Conservation (phyloP, 2,113 vertebrate species). For the Neodontobutis hainanensis region DNA sequence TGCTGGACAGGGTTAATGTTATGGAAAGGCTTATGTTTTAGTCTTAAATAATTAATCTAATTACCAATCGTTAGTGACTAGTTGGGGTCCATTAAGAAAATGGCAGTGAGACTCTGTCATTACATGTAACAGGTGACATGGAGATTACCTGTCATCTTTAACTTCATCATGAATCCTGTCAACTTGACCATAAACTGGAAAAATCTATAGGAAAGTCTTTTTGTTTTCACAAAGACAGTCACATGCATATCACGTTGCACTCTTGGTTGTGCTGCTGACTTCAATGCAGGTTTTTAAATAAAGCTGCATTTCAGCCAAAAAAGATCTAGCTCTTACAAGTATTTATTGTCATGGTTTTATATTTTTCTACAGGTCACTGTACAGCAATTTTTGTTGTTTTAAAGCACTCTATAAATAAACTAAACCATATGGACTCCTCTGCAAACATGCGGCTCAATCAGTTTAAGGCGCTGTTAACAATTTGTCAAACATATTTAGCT, state of each 20-base stretch:
- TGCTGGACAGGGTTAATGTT: background rate
- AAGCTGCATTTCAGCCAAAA: background rate
- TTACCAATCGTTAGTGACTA: slow-evolving; percentile 4
- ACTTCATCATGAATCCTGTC: fast-evolving
- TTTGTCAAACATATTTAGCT: too few species aligned
- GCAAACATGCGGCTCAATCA: too few species aligned
- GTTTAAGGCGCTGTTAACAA: too few species aligned
- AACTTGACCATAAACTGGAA: background rate
- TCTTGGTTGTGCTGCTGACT: slow-evolving; percentile 1
- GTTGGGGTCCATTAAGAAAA: background rate
- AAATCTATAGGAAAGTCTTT: background rate
- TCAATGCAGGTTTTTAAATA: background rate
- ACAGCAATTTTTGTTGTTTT: too few species aligned
- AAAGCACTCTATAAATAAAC: too few species aligned
- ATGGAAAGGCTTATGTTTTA: background rate
- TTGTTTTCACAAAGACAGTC: background rate
- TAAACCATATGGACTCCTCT: too few species aligned
- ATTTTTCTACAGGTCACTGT: background rate
- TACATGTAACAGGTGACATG: background rate
- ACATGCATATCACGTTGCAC: slow-evolving; percentile 19
- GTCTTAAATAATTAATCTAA: slow-evolving; percentile 5
- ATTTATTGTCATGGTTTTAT: background rate
- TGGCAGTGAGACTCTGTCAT: background rate
- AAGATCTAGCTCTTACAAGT: background rate
- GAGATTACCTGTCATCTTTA: background rate